Conservation (phyloP, 2,888 invertebrate genomes). For the Trissoscelio sp. region DNA sequence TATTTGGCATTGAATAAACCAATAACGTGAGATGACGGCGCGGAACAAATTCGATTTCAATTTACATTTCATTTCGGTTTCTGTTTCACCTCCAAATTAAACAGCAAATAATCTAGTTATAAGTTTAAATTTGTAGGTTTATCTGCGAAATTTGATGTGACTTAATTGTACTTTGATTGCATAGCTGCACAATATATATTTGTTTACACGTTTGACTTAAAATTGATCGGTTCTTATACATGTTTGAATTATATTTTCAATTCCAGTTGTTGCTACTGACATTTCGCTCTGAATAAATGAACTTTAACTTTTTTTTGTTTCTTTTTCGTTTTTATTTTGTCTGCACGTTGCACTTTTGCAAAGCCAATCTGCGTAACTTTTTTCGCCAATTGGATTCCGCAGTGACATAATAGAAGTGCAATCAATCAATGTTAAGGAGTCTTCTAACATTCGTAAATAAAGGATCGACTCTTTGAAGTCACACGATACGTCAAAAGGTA, state of each 20-base stretch:
- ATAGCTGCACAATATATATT: not conserved
- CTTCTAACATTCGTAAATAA: not conserved
- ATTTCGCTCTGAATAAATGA: too few species aligned
- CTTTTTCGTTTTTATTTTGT: too few species aligned
- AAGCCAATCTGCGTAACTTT: too few species aligned
- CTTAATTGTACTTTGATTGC: not conserved
- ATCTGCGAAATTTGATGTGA: not conserved
- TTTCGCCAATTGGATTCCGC: too few species aligned
- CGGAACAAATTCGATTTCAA: not conserved
- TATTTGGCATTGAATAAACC: too few species aligned
- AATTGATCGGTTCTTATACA: not conserved
- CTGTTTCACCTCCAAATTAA: not conserved
- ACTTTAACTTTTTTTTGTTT: too few species aligned
- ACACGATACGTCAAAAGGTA: not conserved
- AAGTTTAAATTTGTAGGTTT: not conserved
- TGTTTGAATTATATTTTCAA: too few species aligned
- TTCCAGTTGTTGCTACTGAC: too few species aligned
- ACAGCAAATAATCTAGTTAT: constrained; percentile 14
- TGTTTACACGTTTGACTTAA: not conserved
- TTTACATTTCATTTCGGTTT: constrained; percentile 7
- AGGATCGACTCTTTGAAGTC: too few species aligned
- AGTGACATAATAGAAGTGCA: not conserved
- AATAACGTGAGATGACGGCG: too few species aligned
- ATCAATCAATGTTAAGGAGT: not conserved
- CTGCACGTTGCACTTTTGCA: too few species aligned